Evolutionary conservation across 2,888 invertebrate genomes (phyloP).

Genomic region (Caenorhabditis panamensis): DNA sequence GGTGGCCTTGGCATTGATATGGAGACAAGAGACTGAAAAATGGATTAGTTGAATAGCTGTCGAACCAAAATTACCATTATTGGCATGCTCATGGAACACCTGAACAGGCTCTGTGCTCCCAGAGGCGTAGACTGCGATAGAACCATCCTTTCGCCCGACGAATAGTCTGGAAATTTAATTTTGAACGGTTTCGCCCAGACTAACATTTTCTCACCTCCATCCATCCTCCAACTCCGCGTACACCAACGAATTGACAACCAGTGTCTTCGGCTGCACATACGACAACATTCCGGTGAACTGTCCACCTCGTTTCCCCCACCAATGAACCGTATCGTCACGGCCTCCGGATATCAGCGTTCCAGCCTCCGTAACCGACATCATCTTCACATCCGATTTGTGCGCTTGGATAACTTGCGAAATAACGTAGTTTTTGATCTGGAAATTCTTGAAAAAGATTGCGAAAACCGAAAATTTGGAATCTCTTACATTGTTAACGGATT

Average conservation of each 20-base stretch:
- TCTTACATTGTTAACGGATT: constrained; percentile 22
- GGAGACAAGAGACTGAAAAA: constrained; percentile 83
- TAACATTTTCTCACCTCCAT: constrained; percentile 44
- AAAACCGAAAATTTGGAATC: background rate
- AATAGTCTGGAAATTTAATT: constrained; percentile 42
- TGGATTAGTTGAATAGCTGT: background rate
- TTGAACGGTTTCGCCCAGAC: background rate
- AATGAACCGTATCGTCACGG: constrained; percentile 70
- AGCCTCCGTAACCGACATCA: constrained; percentile 52
- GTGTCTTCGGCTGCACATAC: constrained; percentile 55
- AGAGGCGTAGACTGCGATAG: constrained; percentile 69
- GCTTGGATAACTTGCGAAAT: constrained; percentile 64
- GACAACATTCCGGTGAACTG: constrained; percentile 47
- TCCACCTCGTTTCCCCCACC: constrained; percentile 69
- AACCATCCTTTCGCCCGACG: constrained; percentile 72
- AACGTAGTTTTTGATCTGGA: constrained; percentile 40
- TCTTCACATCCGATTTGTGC: constrained; percentile 65
- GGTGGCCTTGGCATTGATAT: constrained; percentile 83
- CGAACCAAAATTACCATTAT: constrained; percentile 61
- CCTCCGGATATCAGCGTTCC: constrained; percentile 71
- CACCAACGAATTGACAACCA: constrained; percentile 72
- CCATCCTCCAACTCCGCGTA: constrained; percentile 60
- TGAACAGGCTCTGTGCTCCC: constrained; percentile 58
- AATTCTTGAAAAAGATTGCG: too few species aligned
- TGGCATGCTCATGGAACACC: constrained; percentile 57